Conservation (phyloP, 2,888 invertebrate genomes). For the Leptura quadrifasciata region DNA sequence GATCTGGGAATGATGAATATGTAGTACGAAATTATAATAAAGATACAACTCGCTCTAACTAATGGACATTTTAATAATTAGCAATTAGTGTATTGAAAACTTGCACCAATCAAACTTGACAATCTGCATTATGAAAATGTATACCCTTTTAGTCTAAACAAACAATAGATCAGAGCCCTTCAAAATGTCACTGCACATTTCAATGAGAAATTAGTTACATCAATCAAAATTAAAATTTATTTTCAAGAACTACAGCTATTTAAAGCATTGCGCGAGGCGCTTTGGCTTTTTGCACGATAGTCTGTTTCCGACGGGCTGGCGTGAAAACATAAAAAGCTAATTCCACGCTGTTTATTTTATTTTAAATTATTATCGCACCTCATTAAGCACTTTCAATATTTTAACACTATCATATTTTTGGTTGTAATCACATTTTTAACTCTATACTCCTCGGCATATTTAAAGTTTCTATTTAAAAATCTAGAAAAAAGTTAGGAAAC, state of each 20-base stretch:
- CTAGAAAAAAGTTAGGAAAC: too few relatives aligned
- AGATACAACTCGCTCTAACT: too few relatives aligned
- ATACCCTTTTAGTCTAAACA: neutral
- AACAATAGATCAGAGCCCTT: neutral
- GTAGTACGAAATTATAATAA: too few relatives aligned
- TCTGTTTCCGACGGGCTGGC: neutral
- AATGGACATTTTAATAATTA: too few relatives aligned
- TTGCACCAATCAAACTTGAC: neutral
- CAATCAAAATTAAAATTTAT: conserved; percentile 2
- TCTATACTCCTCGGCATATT: too few relatives aligned
- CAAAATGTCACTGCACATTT: neutral
- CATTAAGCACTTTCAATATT: neutral
- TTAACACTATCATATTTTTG: too few relatives aligned
- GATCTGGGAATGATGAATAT: too few relatives aligned
- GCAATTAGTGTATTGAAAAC: too few relatives aligned
- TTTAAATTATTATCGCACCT: neutral
- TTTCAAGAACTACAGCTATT: neutral
- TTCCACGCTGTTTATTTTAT: neutral
- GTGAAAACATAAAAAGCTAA: conserved; percentile 9
- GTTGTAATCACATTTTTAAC: too few relatives aligned
- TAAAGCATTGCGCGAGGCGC: neutral
- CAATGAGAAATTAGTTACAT: neutral
- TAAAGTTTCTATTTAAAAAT: too few relatives aligned
- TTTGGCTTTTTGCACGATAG: neutral
- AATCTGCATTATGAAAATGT: neutral